Base-by-base conservation (phyloP, 2,797 vertebrate genomes). In the Anabacerthia variegaticeps region DNA sequence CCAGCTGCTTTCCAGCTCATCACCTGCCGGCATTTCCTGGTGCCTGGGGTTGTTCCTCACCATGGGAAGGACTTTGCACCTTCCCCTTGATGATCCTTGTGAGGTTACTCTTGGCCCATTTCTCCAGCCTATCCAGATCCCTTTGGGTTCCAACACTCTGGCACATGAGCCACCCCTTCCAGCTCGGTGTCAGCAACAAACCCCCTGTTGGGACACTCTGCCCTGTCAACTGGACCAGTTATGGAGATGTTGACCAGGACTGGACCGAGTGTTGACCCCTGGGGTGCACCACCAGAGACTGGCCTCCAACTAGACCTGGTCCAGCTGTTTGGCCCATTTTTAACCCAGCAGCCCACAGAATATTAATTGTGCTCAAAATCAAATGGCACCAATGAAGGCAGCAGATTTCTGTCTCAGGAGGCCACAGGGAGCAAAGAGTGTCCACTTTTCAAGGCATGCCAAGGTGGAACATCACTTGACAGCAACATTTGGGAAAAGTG, bases 401-500 rank as follows among this genome's bases (percentile, higher is more conserved):
- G 20, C 12, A 14, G 20, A 17, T n/a, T 12, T 26, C 46, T 63
- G 2, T 46, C 41, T 65, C 30, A 48, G 21, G 51, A 61, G 20
- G 13, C 43, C 39, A 24, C 0, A 0, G 8, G 20, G 22, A 63
- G 11, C 4, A 5, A 41, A 43, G 65, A 55, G 13, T 1, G 2
- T 20, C 48, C 2, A 1, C 28, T 63, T 10, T 79, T 48, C 2
- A 12, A 36, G 30, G 7, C 26, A 13, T 30, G 39, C 23, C 56
- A 30, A 26, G 24, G 44, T 13, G 15, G 65, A 71, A 52, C 46
- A 26, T 22, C 1, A 2, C 27, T 89, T 16, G 3, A 39, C 0
- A 4, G 20, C 3, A 9, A 12, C 17, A 74, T 66, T 30, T 66
- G 56, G 34, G 73, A 62, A 44, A 44, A 66, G 30, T 41, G 46